Evolutionary conservation across 2,113 vertebrate species (phyloP).

Genomic region (Heliornis fulica): DNA sequence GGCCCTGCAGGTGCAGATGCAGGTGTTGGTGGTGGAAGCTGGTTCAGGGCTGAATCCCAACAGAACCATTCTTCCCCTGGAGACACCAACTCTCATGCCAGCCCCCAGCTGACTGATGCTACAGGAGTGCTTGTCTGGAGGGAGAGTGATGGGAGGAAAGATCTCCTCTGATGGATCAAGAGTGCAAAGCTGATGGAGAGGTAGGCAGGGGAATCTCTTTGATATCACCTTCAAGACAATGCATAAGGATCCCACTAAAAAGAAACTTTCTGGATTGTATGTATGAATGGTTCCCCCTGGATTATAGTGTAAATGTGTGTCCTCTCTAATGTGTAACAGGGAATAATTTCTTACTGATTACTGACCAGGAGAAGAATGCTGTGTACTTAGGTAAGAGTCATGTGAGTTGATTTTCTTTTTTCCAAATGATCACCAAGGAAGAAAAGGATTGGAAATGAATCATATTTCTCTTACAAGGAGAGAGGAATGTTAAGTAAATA

Average conservation of each 20-base stretch:
- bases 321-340: background rate
- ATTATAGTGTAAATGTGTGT: background rate
- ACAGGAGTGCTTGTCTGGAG: background rate
- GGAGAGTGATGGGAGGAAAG: rapidly evolving
- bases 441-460: background rate
- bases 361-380: background rate
- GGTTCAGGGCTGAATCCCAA: background rate
- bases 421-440: background rate
- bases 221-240: background rate
- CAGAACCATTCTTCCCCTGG: background rate
- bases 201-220: background rate
- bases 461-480: background rate
- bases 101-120: background rate
- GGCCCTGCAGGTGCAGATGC: background rate
- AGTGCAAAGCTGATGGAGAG: background rate
- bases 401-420: background rate
- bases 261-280: background rate
- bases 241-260: background rate
- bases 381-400: background rate
- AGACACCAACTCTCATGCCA: background rate
- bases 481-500: background rate
- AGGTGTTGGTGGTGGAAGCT: background rate
- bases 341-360: background rate
- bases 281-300: background rate
- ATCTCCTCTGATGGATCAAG: background rate